Conservation (phyloP, 2,113 vertebrate species). For the Leptosomus discolor region DNA sequence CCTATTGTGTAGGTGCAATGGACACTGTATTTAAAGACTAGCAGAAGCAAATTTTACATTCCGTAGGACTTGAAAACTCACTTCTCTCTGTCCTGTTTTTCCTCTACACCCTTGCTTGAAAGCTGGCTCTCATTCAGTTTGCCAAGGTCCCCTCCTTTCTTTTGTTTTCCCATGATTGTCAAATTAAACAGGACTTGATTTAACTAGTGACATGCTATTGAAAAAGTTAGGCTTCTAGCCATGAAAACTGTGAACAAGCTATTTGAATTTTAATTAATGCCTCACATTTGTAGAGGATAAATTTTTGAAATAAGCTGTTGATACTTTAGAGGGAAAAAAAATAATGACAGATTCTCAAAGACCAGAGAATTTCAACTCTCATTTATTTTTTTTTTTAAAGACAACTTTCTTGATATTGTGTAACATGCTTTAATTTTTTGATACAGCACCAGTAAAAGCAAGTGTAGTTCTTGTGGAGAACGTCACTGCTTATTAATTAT, state of each 20-base stretch:
- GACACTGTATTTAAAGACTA: neutral
- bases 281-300: neutral
- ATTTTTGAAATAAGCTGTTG: neutral
- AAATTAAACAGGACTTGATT: neutral
- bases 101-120: neutral
- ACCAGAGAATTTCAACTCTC: neutral
- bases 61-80: neutral
- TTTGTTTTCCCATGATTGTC: neutral
- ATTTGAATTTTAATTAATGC: conserved; percentile 27
- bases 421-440: neutral
- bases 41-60: neutral
- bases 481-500: neutral
- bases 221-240: neutral
- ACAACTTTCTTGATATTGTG: neutral
- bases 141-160: neutral
- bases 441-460: neutral
- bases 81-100: neutral
- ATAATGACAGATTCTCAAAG: neutral
- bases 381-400: neutral
- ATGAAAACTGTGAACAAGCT: conserved; percentile 8
- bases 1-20: neutral
- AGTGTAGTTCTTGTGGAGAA: neutral
- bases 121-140: neutral
- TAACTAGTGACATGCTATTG: neutral
- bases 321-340: neutral